phyloP scores from a whole-genome alignment of 2,888 invertebrate species.

The Liodrosophila aerea region DNA sequence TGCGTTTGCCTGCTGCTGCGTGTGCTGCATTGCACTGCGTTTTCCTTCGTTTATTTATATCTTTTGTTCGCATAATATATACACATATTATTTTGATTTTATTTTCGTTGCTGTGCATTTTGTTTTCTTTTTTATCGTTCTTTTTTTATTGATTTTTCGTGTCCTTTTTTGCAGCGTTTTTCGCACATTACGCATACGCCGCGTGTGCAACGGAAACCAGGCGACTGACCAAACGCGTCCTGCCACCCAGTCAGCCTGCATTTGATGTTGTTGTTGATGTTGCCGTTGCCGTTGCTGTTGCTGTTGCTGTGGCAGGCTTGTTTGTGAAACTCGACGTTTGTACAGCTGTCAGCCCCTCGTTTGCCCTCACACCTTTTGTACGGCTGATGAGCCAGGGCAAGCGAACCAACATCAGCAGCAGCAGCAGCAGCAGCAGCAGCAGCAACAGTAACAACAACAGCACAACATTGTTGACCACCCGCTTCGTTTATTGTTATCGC shows the following conservation, averaged over 20 bases:
- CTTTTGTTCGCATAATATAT: slow-evolving; percentile 1
- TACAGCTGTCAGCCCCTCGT: slow-evolving; percentile 69
- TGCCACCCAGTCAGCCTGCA: slow-evolving; percentile 1
- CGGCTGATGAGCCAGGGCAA: slow-evolving; percentile 13
- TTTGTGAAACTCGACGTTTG: slow-evolving; percentile 70
- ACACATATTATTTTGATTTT: neutral
- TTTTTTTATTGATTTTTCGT: slow-evolving; percentile 61
- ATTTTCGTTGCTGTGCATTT: neutral
- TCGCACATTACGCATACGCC: slow-evolving; percentile 61
- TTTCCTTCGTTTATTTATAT: slow-evolving; percentile 39
- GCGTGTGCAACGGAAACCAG: slow-evolving; percentile 79
- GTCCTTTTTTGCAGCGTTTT: slow-evolving; percentile 56
- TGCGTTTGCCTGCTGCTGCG: slow-evolving; percentile 50
- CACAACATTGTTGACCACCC: slow-evolving; percentile 23
- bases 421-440: slow-evolving; percentile 23
- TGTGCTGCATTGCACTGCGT: slow-evolving; percentile 34
- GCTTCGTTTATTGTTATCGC: slow-evolving; percentile 50
- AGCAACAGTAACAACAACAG: no score
- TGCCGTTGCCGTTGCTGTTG: slow-evolving; percentile 1
- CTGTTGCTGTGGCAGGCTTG: slow-evolving; percentile 46
- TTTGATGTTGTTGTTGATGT: neutral
- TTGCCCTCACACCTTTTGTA: slow-evolving; percentile 38
- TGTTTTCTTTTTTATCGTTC: slow-evolving; percentile 8
- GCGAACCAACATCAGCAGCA: slow-evolving; percentile 24
- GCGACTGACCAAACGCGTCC: slow-evolving; percentile 79